phyloP scores from a whole-genome alignment of 2,797 vertebrate species.

The Artibeus jamaicensis region DNA sequence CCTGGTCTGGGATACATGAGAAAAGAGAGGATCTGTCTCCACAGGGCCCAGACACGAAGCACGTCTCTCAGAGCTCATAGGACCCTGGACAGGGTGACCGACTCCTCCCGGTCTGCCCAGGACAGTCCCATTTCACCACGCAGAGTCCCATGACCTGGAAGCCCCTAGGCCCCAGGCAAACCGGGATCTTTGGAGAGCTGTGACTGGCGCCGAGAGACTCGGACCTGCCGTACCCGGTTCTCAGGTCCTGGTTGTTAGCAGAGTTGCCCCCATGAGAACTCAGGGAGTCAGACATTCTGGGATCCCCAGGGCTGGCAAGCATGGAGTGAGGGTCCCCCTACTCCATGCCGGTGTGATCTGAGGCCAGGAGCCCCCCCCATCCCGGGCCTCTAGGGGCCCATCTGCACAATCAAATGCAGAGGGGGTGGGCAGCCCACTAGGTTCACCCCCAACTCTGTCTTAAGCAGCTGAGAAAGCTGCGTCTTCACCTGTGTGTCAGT shows the following conservation, averaged over 20 bases:
- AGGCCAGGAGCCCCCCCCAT: background rate
- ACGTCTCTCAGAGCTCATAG: accelerated
- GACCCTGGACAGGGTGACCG: too few species aligned
- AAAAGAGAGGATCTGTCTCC: background rate
- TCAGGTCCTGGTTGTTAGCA: background rate
- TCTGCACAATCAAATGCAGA: background rate
- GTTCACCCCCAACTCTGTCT: background rate
- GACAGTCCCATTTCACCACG: background rate
- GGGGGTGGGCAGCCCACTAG: background rate
- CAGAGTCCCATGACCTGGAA: background rate
- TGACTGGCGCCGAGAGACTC: background rate
- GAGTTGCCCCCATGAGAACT: background rate
- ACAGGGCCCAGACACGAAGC: accelerated
- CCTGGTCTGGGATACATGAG: background rate
- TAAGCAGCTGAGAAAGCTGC: background rate
- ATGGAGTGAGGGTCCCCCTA: background rate
- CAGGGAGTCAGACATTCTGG: background rate
- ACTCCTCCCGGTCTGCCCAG: background rate
- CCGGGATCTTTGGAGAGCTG: background rate
- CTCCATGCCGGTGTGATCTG: too few species aligned
- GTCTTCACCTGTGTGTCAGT: background rate
- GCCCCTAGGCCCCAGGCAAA: background rate
- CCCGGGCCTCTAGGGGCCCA: background rate
- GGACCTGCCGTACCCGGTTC: background rate
- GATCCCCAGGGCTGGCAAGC: background rate